A percentile compares a stretch with the other conserved stretches of the same genome.
Evolutionary conservation across 2,113 vertebrate species (phyloP).

Genomic region (Erpornis zantholeuca): DNA sequence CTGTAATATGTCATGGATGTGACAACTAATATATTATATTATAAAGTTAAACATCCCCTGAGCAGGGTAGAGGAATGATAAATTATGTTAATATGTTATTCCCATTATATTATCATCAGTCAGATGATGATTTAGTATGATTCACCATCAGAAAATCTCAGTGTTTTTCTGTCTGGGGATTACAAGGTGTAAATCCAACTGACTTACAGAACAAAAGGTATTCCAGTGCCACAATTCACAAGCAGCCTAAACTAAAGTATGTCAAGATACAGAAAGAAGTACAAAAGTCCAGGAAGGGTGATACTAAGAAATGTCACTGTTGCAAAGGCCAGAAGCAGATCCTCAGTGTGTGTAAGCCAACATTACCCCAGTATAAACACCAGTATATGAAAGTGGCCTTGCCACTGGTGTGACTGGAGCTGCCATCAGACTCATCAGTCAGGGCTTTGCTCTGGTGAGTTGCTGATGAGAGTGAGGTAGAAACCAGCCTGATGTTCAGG

Average conservation of each 20-base stretch:
- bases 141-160: slow-evolving; percentile 62
- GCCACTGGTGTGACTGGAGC: neutral
- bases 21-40: slow-evolving; percentile 57
- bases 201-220: slow-evolving; percentile 33
- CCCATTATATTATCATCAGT: slow-evolving; percentile 64
- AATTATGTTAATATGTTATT: slow-evolving; percentile 74
- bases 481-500: neutral
- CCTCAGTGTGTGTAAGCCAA: neutral
- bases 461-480: neutral
- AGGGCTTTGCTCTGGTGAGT: neutral
- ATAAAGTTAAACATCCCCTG: slow-evolving; percentile 66
- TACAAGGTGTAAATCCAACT: slow-evolving; percentile 11
- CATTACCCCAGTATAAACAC: neutral
- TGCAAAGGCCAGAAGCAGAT: slow-evolving; percentile 28
- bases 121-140: slow-evolving; percentile 61
- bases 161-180: slow-evolving; percentile 45
- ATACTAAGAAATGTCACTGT: neutral
- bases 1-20: slow-evolving; percentile 46
- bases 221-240: neutral
- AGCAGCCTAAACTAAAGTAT: slow-evolving; percentile 36
- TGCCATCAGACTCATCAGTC: neutral
- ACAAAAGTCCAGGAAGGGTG: neutral
- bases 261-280: neutral
- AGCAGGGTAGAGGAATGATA: slow-evolving; percentile 69
- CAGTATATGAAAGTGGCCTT: neutral